Evolutionary conservation across 2,888 invertebrate species (phyloP), one percentile per base, ranked within the genome.

Genomic region (Tipula lateralis): DNA sequence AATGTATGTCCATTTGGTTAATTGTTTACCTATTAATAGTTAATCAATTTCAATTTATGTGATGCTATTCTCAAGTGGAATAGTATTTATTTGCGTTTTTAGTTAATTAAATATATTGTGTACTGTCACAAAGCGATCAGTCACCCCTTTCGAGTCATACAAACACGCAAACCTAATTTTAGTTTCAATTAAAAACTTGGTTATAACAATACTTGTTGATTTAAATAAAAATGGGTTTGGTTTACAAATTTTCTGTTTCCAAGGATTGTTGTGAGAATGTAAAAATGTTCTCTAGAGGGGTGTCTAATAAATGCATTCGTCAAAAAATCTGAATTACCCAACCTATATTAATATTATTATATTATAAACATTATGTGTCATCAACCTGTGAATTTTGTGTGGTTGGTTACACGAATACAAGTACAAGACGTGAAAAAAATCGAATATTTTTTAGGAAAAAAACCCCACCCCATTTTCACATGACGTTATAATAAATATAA

Each of bases 391-490:
- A 9, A 24, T 24, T 66, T 66, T 24, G 24, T 0, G 24, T 19
- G 24, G 66, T 66, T 66, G 24, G 66, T 9, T 66, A 66, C 66
- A 44, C 1, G 2, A 44, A 3, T 2, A n/a, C 3, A 44, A 16
- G 44, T 44, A 44, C 9, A 2, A 44, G 9, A 2, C 44, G 6
- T 66, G 9, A 12, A 44, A 24, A 66, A 44, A 66, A 66, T 66
- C 66, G 66, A 66, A 24, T 66, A 9, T 24, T 66, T 36, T 66
- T 66, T 19, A 24, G 66, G 24, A 66, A n/a, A n/a, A n/a, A n/a
- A 66, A 66, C 66, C 66, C 66, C 66, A 66, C 66, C 66, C 66
- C 66, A 66, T 66, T 66, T 66, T 66, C 66, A 66, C 66, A 66
- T 66, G 66, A 24, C 9, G 19, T 66, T 66, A n/a, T n/a, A n/a